Evolutionary conservation across 2,113 vertebrate genomes (phyloP), one percentile per base, ranked within the genome.

Genomic region (Ploceus nigricollis): DNA sequence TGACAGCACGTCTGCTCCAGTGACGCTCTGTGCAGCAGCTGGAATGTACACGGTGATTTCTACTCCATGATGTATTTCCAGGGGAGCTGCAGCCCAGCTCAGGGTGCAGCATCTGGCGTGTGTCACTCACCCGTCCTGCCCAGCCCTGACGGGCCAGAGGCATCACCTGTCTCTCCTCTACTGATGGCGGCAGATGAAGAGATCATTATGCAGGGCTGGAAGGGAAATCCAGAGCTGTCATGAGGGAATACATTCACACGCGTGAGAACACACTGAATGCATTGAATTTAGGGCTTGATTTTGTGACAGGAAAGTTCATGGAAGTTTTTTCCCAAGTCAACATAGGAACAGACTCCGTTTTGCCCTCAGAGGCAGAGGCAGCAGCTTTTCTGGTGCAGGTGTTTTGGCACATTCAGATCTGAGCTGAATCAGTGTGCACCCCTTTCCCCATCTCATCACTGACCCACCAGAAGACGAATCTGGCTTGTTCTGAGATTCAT

Each of bases 71-170:
- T 97, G 82, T 89, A 89, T 93, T 93, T 93, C 76, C 78, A 82
- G 93, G 90, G 91, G 92, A 96, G 92, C 81, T 40, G 54, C 90
- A 94, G 84, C 72, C 85, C 50, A 18, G 90, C 63, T 39, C 66
- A 42, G 96, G 97, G 94, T 48, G 64, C 87, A 82, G 95, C 98
- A 98, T 98, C 97, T 98, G 98, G 87, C 33, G 63, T 8, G 54
- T 82, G 80, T 97, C 96, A 87, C 50, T 98, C 97, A 96, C 35
- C 77, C 85, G 45, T 79, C 76, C 66, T 57, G 89, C 82, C 97
- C 96, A 97, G 44, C 94, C 69, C 84, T 82, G 76, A 94, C 23
- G 78, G 89, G 91, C 81, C 27, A 31, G 27, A 30, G 87, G 79
- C 92, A 87, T 97, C 97, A 97, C 96, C 97, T 98, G 98, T 98